Base-by-base conservation (phyloP, 2,113 vertebrate species). In the Leucosticte australis region DNA sequence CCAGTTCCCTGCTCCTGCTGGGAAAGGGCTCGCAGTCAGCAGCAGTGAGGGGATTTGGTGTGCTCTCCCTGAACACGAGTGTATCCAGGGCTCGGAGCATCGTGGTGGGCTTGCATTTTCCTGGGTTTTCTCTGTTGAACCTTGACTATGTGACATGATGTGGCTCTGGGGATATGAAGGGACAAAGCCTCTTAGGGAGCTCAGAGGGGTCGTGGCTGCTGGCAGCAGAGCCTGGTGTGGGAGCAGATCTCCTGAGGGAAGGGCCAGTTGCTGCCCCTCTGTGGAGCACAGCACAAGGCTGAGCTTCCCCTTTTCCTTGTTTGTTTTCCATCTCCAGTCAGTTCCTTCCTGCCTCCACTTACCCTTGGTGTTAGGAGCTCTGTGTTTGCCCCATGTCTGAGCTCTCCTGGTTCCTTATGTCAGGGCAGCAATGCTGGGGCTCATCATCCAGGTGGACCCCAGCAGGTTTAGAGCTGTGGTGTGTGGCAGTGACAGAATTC, bases 201-300 rank as follows among this genome's bases (percentile, higher is more conserved):
- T 74, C 3, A 6, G 11, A 6, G 15, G 31, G 53, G 17, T 31
- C 0, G 0, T 74, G 60, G 60, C 78, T 76, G 70, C 68, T 74
- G 63, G 52, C 71, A 82, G 62, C 41, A 52, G 70, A 41, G 18
- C 64, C 78, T 60, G 68, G 5, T 5, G 1, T 49, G 62, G 41
- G 50, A 83, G 62, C 6, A 3, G 42, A 8, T 50, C 74, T 74
- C 47, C 50, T 44, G 52, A 41, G 84, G 46, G 53, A 22, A 52
- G 23, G 13, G 31, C 22, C 4, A 1, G 5, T 21, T 46, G 35
- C 47, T 69, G 22, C 60, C 31, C 19, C 20, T 41, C 3, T 18
- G 6, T 0, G 0, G 19, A 55, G 52, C 44, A 23, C 27, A 83
- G 39, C 41, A 12, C 0, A 0, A 27, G 28, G 33, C 39, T 68